phyloP scores from a whole-genome alignment of 2,888 invertebrate genomes.

The Luperina testacea region DNA sequence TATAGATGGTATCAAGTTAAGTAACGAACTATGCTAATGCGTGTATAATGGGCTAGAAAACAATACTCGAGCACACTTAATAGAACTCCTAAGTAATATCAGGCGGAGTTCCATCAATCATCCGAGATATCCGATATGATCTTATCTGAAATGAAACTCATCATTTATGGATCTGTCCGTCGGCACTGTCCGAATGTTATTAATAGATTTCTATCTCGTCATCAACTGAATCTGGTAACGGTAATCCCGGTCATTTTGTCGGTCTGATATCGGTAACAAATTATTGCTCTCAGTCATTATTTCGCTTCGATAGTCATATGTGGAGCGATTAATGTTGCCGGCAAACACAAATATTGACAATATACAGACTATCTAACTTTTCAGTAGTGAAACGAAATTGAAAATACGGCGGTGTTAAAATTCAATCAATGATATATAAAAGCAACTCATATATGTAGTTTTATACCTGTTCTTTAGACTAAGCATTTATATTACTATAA shows the following conservation, averaged over 20 bases:
- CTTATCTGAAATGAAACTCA: conserved; percentile 90
- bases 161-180: conserved; percentile 89
- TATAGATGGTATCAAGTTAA: conserved; percentile 67
- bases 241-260: conserved; percentile 85
- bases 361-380: conserved; percentile 36
- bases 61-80: conserved; percentile 84
- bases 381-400: neutral
- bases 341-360: conserved; percentile 58
- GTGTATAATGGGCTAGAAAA: conserved; percentile 85
- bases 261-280: conserved; percentile 85
- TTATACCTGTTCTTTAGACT: conserved; percentile 30
- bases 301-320: conserved; percentile 60
- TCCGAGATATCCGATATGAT: conserved; percentile 85
- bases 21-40: conserved; percentile 83
- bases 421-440: conserved; percentile 37
- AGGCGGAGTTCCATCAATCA: conserved; percentile 86
- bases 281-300: conserved; percentile 76
- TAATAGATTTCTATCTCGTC: conserved; percentile 89
- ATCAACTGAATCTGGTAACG: conserved; percentile 88
- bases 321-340: conserved; percentile 55
- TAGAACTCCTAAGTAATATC: conserved; percentile 87
- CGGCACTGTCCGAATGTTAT: conserved; percentile 88
- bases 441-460: conserved; percentile 13
- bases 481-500: conserved; percentile 37
- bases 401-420: conserved; percentile 22